phyloP scores from a whole-genome alignment of 1,140 invertebrate genomes.

The Bombus sylvicola region DNA sequence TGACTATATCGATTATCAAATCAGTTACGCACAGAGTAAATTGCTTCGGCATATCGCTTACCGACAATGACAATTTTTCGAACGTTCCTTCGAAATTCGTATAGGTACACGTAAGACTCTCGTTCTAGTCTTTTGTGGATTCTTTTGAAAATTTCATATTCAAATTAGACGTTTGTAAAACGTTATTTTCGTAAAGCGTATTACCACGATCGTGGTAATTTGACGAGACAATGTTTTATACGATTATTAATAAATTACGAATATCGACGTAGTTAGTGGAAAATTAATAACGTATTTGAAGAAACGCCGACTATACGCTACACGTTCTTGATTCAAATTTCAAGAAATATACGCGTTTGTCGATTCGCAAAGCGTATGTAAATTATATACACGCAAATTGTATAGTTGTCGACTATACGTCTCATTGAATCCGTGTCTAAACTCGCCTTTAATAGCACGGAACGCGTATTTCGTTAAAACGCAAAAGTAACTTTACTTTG shows the following conservation, averaged over 20 bases:
- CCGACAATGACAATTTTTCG: neutral
- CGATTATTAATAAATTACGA: slow-evolving; percentile 2
- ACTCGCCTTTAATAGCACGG: neutral
- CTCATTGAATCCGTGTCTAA: neutral
- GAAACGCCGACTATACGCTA: neutral
- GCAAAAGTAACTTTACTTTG: neutral
- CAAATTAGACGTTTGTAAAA: neutral
- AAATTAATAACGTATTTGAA: neutral
- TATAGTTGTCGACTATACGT: neutral
- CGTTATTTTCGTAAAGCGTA: neutral
- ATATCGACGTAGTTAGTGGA: neutral
- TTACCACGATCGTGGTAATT: neutral
- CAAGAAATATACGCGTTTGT: neutral
- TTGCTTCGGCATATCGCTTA: neutral
- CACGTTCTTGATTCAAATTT: neutral
- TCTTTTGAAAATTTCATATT: neutral
- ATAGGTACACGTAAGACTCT: neutral
- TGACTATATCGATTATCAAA: neutral
- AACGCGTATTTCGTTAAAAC: too few species aligned
- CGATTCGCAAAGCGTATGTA: neutral
- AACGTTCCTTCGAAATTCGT: slow-evolving; percentile 11
- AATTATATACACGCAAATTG: neutral
- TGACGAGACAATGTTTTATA: slow-evolving; percentile 12
- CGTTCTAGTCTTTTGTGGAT: neutral
- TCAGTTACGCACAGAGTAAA: neutral